Percentiles rank a stretch among this genome's conserved stretches.
Evolutionary conservation across 1,140 invertebrate genomes (phyloP).

Genomic region (Probaryconus sp.): DNA sequence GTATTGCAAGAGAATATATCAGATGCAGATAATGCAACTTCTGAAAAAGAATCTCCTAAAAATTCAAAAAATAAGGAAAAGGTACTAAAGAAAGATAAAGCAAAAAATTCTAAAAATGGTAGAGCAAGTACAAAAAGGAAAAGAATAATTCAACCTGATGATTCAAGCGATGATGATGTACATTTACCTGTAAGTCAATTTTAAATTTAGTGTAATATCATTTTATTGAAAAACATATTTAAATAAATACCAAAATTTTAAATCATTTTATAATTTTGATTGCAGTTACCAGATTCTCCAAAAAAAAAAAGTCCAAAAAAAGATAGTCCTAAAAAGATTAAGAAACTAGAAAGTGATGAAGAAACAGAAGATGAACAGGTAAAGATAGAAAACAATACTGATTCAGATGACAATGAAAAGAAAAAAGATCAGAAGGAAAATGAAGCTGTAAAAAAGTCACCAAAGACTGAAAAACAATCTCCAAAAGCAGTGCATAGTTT

Average conservation of each 20-base stretch:
- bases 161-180: slow-evolving; percentile 70
- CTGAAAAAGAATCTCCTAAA: slow-evolving; percentile 1
- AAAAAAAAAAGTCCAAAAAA: slow-evolving; percentile 20
- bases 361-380: slow-evolving; percentile 24
- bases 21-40: too few species aligned
- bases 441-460: slow-evolving; percentile 7
- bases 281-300: slow-evolving; percentile 53
- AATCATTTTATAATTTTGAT: slow-evolving; percentile 13
- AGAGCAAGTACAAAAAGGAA: slow-evolving; percentile 10
- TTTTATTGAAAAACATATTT: too few species aligned
- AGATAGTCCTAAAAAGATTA: background rate
- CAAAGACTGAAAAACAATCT: slow-evolving; percentile 22
- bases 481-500: slow-evolving; percentile 27
- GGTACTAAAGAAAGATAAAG: background rate
- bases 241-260: too few species aligned
- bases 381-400: slow-evolving; percentile 28
- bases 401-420: slow-evolving; percentile 11
- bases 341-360: slow-evolving; percentile 28
- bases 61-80: background rate
- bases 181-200: slow-evolving; percentile 60
- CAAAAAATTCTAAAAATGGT: background rate
- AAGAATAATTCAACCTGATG: slow-evolving; percentile 57
- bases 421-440: slow-evolving; percentile 11
- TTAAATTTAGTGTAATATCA: slow-evolving; percentile 8
- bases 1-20: too few species aligned